Percentiles rank a stretch among this genome's conserved stretches.
These are phyloP conservation scores for Oxygymnocypris stewartii DNA, from an alignment of 2,113 vertebrate species.

Conservation along the genomic window DNA sequence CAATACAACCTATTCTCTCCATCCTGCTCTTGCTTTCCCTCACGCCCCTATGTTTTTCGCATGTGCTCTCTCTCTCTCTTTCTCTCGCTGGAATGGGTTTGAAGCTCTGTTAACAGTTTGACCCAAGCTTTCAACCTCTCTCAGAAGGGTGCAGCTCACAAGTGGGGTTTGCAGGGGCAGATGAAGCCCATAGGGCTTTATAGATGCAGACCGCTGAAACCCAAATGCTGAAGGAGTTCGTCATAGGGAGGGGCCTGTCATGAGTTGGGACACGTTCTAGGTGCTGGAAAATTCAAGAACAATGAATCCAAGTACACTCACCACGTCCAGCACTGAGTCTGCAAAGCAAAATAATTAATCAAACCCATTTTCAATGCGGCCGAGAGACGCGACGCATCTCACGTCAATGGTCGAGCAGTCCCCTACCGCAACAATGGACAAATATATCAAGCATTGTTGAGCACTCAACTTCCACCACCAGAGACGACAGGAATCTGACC, in stretches of 20 bases:
- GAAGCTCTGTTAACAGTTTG: slow-evolving; percentile 37
- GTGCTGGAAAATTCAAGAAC: slow-evolving; percentile 46
- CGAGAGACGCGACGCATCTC: slow-evolving; percentile 30
- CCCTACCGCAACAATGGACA: slow-evolving; percentile 42
- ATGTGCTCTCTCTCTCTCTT: slow-evolving; percentile 1
- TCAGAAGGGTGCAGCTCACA: slow-evolving; percentile 30
- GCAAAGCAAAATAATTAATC: slow-evolving; percentile 48
- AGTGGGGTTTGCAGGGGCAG: background rate
- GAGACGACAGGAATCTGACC: slow-evolving; percentile 43
- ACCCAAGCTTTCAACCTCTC: slow-evolving; percentile 25
- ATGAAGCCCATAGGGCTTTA: slow-evolving; percentile 6
- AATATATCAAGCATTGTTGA: slow-evolving; percentile 38
- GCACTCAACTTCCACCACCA: slow-evolving; percentile 12
- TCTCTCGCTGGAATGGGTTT: background rate
- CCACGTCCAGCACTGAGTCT: slow-evolving; percentile 33
- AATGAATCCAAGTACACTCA: slow-evolving; percentile 50
- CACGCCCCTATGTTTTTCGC: slow-evolving; percentile 26
- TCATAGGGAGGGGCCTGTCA: slow-evolving; percentile 47
- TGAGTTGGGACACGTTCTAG: slow-evolving; percentile 46
- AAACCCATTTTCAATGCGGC: slow-evolving; percentile 38
- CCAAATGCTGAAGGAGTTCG: background rate
- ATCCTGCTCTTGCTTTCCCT: slow-evolving; percentile 39
- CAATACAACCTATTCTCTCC: slow-evolving; percentile 81
- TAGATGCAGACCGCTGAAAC: background rate
- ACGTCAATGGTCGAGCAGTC: slow-evolving; percentile 17